Percentiles rank a stretch among this genome's conserved stretches.
These are phyloP conservation scores for Eupithecia subfuscata DNA, from an alignment of 2,888 invertebrate genomes.

Conservation along the genomic window DNA sequence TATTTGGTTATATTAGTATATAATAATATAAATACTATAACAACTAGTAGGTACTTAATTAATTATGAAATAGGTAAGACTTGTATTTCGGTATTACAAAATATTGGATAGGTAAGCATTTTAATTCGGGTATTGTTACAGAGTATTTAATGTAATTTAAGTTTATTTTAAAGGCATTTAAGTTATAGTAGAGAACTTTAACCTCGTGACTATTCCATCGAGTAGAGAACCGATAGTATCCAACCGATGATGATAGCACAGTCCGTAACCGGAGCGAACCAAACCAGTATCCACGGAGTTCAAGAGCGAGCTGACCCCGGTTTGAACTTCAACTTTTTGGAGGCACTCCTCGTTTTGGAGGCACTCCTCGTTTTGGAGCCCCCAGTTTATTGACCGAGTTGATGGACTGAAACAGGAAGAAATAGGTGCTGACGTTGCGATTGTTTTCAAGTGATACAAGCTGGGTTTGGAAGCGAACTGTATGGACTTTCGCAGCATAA, in stretches of 20 bases:
- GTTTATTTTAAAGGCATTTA: too few species aligned
- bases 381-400: constrained; percentile 39
- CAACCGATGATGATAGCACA: constrained; percentile 31
- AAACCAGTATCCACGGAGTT: constrained; percentile 44
- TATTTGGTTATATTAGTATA: too few species aligned
- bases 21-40: too few species aligned
- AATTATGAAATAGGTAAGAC: too few species aligned
- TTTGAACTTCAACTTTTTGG: constrained; percentile 38
- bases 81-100: too few species aligned
- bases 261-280: constrained; percentile 30
- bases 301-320: constrained; percentile 55
- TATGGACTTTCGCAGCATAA: not conserved
- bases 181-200: too few species aligned
- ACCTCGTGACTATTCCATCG: not conserved
- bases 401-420: constrained; percentile 39
- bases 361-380: constrained; percentile 32
- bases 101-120: too few species aligned
- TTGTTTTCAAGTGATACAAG: constrained; percentile 15
- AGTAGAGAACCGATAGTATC: constrained; percentile 26
- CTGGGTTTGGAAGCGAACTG: not conserved
- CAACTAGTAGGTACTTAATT: too few species aligned
- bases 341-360: constrained; percentile 27
- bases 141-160: too few species aligned
- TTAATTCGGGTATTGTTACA: too few species aligned
- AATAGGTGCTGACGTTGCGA: constrained; percentile 18